phyloP scores from a whole-genome alignment of 2,888 invertebrate species.

The Dynastes hyllus region DNA sequence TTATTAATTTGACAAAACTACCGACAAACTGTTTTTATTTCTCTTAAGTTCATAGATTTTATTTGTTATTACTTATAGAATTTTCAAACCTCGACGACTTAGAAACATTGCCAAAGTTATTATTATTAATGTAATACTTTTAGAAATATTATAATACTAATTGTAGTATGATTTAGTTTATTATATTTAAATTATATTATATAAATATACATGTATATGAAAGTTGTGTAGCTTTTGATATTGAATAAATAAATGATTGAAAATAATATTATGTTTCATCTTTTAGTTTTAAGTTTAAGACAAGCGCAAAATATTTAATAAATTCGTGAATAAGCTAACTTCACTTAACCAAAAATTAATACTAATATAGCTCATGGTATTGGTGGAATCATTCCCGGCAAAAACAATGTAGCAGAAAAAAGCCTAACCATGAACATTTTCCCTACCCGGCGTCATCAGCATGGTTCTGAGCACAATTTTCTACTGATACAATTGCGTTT shows the following conservation, averaged over 20 bases:
- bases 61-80: not conserved
- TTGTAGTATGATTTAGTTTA: slow-evolving; percentile 15
- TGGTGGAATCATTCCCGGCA: too few relatives aligned
- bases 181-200: slow-evolving; percentile 39
- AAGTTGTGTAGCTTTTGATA: slow-evolving; percentile 53
- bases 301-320: too few relatives aligned
- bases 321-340: too few relatives aligned
- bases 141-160: not conserved
- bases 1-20: not conserved
- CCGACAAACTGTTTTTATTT: not conserved
- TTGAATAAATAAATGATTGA: slow-evolving; percentile 48
- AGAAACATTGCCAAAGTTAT: slow-evolving; percentile 43
- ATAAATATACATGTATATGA: slow-evolving; percentile 44
- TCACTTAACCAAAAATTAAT: too few relatives aligned
- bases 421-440: too few relatives aligned
- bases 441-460: too few relatives aligned
- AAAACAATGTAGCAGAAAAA: too few relatives aligned
- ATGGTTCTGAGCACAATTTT: too few relatives aligned
- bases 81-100: slow-evolving; percentile 37
- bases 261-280: slow-evolving; percentile 16
- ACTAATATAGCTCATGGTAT: too few relatives aligned
- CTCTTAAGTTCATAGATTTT: slow-evolving; percentile 10
- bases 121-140: slow-evolving; percentile 1
- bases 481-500: too few relatives aligned
- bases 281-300: not conserved